phyloP scores from a whole-genome alignment of 2,797 vertebrate genomes.

The Myiothlypis chrysogaster region DNA sequence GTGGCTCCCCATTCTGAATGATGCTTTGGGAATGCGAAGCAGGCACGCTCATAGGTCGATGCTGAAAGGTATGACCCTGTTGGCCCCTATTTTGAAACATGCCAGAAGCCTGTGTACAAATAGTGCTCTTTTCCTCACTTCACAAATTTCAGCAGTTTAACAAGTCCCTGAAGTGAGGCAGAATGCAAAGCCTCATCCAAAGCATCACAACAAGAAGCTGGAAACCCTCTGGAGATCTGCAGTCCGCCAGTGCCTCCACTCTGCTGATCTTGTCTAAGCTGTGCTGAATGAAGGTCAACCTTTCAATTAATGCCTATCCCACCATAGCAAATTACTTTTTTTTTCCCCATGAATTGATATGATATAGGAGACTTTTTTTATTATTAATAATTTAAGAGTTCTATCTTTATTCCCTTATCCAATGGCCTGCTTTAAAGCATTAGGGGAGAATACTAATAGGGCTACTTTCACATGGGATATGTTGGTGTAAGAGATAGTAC shows the following conservation, averaged over 20 bases:
- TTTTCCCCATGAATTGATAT: background rate
- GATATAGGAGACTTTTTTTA: background rate
- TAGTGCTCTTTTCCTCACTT: constrained; percentile 23
- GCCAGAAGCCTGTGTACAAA: constrained; percentile 49
- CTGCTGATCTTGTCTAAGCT: constrained; percentile 46
- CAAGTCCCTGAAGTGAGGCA: constrained; percentile 65
- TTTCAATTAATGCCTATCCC: constrained; percentile 42
- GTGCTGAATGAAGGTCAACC: constrained; percentile 40
- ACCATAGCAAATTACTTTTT: background rate
- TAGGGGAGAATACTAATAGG: background rate
- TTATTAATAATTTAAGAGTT: constrained; percentile 40
- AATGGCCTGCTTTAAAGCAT: background rate
- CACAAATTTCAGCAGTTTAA: constrained; percentile 49
- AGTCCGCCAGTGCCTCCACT: background rate
- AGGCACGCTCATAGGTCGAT: background rate
- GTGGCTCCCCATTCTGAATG: background rate
- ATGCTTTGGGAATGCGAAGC: background rate
- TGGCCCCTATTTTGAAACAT: constrained; percentile 61
- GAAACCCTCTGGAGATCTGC: constrained; percentile 40
- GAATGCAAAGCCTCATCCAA: constrained; percentile 7
- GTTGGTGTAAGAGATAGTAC: background rate
- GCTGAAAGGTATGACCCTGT: constrained; percentile 48
- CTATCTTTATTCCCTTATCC: background rate
- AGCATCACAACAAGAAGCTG: constrained; percentile 16
- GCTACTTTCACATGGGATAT: background rate